Base-by-base conservation (phyloP, 2,113 vertebrate species). In the Platysternon megacephalum region DNA sequence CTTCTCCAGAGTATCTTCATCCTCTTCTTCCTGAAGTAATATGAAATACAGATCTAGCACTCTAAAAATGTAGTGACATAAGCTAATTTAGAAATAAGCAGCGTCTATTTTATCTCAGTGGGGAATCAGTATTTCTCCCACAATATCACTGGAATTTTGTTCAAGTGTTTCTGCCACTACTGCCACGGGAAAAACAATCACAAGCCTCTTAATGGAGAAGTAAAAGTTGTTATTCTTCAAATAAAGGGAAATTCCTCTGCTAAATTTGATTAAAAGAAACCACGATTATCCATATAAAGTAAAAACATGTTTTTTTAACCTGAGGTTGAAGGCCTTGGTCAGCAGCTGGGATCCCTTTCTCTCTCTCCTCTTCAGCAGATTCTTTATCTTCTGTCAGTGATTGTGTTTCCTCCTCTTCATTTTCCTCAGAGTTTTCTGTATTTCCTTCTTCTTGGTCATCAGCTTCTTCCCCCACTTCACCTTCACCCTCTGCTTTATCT, bases 311-410 rank as follows among this genome's bases (percentile, higher is more conserved):
- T 26, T 86, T 44, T 44, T 39, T 11, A 94, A 99, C 99, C 99
- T 99, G 98, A 93, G 99, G 98, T 68, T 98, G 97, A 61, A 98
- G 96, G 84, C 98, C 99, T 96, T 98, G 95, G 32, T 99, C 98
- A 22, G 94, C 89, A 28, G 95, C 83, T 74, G 98, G 96, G 26
- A 92, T 11, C 39, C 93, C 86, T 56, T 93, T 97, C 16, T 99
- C 97, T 76, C 98, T 96, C 1, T 97, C 92, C 86, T 85, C 96
- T 58, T 98, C 97, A 58, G 65, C 35, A 53, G 94, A 68, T 32
- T 98, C 97, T 2, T 97, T 97, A 55, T 98, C 96, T 8, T 98
- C 95, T 2, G 96, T 65, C 68, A 95, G 81, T 76, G 48, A 90
- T 4, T 95, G 85, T 24, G 98, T 97, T 39, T 98, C 97, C n/a